Evolutionary conservation across 2,888 invertebrate species (phyloP).

Genomic region (Nephrocerus scutellatus): DNA sequence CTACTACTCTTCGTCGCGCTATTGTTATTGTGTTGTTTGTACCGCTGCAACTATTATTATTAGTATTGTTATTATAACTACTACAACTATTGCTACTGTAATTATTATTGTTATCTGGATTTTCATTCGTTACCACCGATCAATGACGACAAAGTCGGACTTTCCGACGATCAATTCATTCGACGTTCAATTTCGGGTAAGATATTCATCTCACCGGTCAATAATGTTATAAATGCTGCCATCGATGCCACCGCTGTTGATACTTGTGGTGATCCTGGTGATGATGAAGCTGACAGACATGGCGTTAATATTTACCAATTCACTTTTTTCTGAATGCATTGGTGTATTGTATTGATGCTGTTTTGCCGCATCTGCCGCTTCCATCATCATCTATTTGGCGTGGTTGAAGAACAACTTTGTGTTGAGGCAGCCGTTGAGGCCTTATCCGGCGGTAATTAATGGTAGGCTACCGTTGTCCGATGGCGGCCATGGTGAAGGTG

Average conservation of each 20-base stretch:
- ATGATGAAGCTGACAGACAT: slow-evolving; percentile 38
- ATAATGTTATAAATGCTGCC: slow-evolving; percentile 31
- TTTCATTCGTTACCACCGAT: slow-evolving; percentile 11
- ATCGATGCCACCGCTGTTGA: slow-evolving; percentile 20
- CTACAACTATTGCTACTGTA: slow-evolving; percentile 38
- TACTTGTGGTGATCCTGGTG: slow-evolving; percentile 28
- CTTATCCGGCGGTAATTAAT: neutral
- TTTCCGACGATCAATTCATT: too few relatives aligned
- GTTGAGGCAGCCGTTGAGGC: slow-evolving; percentile 38
- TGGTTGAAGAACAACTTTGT: slow-evolving; percentile 44
- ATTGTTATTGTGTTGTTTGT: slow-evolving; percentile 17
- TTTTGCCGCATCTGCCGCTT: slow-evolving; percentile 36
- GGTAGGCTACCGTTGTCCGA: slow-evolving; percentile 35
- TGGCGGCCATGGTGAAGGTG: slow-evolving; percentile 45
- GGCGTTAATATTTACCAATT: too few relatives aligned
- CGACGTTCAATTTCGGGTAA: too few relatives aligned
- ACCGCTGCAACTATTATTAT: slow-evolving; percentile 24
- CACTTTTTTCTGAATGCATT: too few relatives aligned
- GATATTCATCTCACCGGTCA: slow-evolving; percentile 33
- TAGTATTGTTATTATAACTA: slow-evolving; percentile 30
- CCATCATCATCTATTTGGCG: slow-evolving; percentile 46
- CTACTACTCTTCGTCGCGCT: slow-evolving; percentile 40
- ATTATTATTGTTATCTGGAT: slow-evolving; percentile 32
- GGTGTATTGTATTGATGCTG: slow-evolving; percentile 28
- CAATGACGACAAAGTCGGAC: too few relatives aligned